These are phyloP conservation scores for Pelvicachromis taeniatus DNA, from an alignment of 2,113 vertebrate species.

Conservation along the genomic window DNA sequence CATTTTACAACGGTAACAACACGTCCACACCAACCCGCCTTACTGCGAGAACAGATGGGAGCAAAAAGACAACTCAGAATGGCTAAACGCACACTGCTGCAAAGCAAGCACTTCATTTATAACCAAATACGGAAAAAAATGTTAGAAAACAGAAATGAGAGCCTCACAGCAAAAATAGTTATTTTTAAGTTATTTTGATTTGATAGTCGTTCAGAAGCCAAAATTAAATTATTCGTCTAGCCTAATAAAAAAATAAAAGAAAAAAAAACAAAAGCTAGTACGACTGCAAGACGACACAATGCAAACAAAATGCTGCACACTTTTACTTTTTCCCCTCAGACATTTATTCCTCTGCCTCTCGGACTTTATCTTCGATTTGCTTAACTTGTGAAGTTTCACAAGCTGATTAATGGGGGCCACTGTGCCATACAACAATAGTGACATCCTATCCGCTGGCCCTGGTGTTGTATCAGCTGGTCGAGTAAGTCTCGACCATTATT, in stretches of 20 bases:
- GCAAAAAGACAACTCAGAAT: background rate
- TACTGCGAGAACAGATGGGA: accelerated
- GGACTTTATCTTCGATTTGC: background rate
- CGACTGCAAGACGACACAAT: background rate
- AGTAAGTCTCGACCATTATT: too few species aligned
- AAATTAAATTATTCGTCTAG: background rate
- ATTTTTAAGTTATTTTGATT: too few species aligned
- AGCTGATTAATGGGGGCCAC: background rate
- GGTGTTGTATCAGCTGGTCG: accelerated
- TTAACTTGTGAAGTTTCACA: accelerated
- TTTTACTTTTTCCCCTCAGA: background rate
- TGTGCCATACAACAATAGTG: background rate
- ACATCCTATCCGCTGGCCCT: accelerated
- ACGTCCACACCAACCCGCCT: accelerated
- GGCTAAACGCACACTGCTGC: background rate
- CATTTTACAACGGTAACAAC: background rate
- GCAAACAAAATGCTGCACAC: background rate
- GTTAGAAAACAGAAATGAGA: background rate
- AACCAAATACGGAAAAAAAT: background rate
- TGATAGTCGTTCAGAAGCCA: accelerated
- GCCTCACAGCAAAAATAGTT: background rate
- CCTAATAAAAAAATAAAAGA: background rate
- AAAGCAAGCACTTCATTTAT: background rate
- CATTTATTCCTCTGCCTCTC: background rate
- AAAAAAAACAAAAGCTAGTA: background rate